Base-by-base conservation (phyloP, 2,888 invertebrate species). In the Agrilus mali region DNA sequence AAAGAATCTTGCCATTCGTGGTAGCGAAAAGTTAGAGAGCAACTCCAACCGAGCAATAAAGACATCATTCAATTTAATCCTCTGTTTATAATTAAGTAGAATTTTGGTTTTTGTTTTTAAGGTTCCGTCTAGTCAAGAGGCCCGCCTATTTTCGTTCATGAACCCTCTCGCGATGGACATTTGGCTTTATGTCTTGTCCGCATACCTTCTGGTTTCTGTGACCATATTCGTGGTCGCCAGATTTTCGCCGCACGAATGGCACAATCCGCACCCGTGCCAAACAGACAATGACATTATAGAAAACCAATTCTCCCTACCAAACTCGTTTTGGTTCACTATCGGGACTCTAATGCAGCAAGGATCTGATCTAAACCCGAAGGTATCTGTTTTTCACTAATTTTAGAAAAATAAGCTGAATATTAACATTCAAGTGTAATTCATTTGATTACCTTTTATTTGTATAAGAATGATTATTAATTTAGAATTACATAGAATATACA, bases 301-400 rank as follows among this genome's bases (percentile, higher is more conserved):
- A 61, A 89, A 88, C 66, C 85, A 87, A 60, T 90, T 90, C 63
- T 81, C 83, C 16, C 66, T 89, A 50, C 74, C 84, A 27, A 88
- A 90, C 65, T 82, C 83, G 57, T 83, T 89, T 63, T 89, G 88
- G 88, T 88, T 88, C 65, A 82, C 86, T 17, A 84, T 87, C 42
- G 88, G 87, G n/a, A 87, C 87, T 1, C 71, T 90, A 40, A 86
- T 90, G 82, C 87, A 87, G 58, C 87, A 88, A 65, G 85, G 86
- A 52, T 82, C 82, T 36, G 82, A 82, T 58, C 68, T 84, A 42
- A 83, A 84, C 64, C 89, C 89, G 4, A 86, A 76, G 75, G 79
- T 79, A 59, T 44, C 42, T 27, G 27, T 27, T 27, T 27, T 10
- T 27, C 10, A 10, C 27, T 27, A 27, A 27, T 2, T 27, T 27